phyloP scores from a whole-genome alignment of 1,140 invertebrate species.

The Ditylenchus dipsaci region DNA sequence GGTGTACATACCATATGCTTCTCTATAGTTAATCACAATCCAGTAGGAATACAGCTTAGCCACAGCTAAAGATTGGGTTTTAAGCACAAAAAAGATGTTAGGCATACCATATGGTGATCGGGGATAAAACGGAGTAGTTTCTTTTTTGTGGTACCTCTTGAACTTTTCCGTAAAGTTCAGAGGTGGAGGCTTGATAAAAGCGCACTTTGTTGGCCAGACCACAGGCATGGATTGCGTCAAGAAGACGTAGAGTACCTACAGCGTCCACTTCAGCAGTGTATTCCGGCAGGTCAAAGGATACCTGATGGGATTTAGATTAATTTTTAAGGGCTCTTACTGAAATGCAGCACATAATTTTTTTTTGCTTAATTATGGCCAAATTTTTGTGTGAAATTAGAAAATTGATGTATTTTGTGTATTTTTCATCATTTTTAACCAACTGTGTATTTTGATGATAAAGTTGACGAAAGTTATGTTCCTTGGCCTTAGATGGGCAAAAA shows the following conservation, averaged over 20 bases:
- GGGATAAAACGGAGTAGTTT: constrained; percentile 97
- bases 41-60: constrained; percentile 98
- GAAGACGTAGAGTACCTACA: constrained; percentile 84
- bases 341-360: too few species aligned
- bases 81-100: constrained; percentile 1
- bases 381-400: too few species aligned
- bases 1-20: constrained; percentile 94
- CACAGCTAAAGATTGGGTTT: constrained; percentile 71
- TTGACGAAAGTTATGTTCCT: too few species aligned
- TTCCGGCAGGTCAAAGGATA: constrained; percentile 93
- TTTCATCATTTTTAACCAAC: too few species aligned
- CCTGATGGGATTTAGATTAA: too few species aligned
- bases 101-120: constrained; percentile 91
- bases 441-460: too few species aligned
- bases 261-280: constrained; percentile 98
- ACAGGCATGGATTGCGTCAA: constrained; percentile 92
- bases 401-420: too few species aligned
- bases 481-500: too few species aligned
- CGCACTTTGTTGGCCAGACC: constrained; percentile 76
- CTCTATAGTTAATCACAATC: constrained; percentile 96
- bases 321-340: too few species aligned
- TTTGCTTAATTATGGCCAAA: too few species aligned
- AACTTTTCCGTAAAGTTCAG: constrained; percentile 96
- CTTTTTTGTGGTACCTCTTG: constrained; percentile 90
- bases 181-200: constrained; percentile 98